Percentiles rank a stretch among this genome's conserved stretches.
Evolutionary conservation across 1,140 invertebrate genomes (phyloP).

Genomic region (Temnothorax nylanderi): DNA sequence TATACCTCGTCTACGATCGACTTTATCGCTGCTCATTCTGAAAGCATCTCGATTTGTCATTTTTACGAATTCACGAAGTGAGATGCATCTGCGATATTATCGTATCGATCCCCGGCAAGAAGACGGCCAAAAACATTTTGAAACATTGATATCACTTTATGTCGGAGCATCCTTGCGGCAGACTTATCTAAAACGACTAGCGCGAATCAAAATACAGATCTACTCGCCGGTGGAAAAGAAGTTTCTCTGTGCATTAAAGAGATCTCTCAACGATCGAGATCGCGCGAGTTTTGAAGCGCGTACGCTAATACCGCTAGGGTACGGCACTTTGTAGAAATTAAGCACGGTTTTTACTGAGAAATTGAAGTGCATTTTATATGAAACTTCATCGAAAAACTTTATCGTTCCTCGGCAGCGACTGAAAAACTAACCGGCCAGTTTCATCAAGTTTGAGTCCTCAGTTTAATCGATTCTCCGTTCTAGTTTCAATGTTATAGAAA

Average conservation of each 20-base stretch:
- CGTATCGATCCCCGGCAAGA: slow-evolving; percentile 15
- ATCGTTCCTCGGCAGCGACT: background rate
- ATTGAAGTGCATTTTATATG: slow-evolving; percentile 1
- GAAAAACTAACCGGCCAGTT: background rate
- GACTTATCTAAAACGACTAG: slow-evolving; percentile 7
- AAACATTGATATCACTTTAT: slow-evolving; percentile 49
- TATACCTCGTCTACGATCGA: slow-evolving; percentile 18
- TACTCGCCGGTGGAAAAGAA: background rate
- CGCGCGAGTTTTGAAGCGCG: background rate
- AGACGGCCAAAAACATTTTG: slow-evolving; percentile 31
- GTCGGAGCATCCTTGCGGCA: background rate
- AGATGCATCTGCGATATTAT: slow-evolving; percentile 33
- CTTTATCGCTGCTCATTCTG: slow-evolving; percentile 34
- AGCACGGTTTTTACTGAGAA: background rate
- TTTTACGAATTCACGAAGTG: slow-evolving; percentile 35
- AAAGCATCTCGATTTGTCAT: slow-evolving; percentile 35
- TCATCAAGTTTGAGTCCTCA: slow-evolving; percentile 9
- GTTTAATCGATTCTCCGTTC: background rate
- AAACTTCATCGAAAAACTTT: background rate
- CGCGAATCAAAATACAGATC: slow-evolving; percentile 19
- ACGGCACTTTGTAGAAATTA: background rate
- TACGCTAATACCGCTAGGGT: background rate
- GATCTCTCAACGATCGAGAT: background rate
- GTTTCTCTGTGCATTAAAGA: slow-evolving; percentile 5
- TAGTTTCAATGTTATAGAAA: background rate